These are phyloP conservation scores for Otolemur garnettii DNA, from an alignment of 2,113 vertebrate genomes.

Conservation along the genomic window DNA sequence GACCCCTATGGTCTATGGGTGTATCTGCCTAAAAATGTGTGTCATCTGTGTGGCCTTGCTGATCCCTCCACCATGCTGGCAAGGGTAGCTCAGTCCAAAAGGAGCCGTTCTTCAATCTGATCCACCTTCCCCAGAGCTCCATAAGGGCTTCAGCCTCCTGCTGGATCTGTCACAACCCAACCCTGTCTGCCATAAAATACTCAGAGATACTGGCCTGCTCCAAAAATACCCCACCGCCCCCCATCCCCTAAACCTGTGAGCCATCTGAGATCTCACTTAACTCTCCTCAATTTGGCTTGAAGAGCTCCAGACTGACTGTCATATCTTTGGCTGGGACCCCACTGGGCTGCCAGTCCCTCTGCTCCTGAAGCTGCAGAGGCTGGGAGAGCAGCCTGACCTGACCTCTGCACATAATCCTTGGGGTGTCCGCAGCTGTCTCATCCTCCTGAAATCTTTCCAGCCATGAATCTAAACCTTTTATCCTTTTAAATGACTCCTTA, in stretches of 20 bases:
- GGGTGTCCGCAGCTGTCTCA: background rate
- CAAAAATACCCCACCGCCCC: background rate
- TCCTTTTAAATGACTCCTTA: slow-evolving; percentile 57
- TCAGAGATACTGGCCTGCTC: background rate
- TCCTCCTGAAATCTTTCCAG: background rate
- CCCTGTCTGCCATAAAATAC: background rate
- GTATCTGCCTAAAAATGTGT: background rate
- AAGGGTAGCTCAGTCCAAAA: background rate
- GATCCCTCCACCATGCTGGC: background rate
- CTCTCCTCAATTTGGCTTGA: background rate
- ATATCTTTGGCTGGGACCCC: background rate
- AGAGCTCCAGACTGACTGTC: background rate
- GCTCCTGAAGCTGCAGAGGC: background rate
- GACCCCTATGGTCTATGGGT: too few relatives aligned
- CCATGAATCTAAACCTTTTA: slow-evolving; percentile 23
- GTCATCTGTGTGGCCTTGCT: background rate
- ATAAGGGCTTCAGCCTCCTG: background rate
- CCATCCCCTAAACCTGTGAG: background rate
- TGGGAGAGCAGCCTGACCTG: background rate
- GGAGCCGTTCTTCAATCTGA: background rate
- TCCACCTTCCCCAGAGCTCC: background rate
- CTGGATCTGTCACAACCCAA: background rate
- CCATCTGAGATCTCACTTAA: background rate
- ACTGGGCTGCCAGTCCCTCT: background rate
- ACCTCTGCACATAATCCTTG: background rate